These are phyloP conservation scores for Sinhomidia bicolor DNA, from an alignment of 2,888 invertebrate species.

Conservation along the genomic window DNA sequence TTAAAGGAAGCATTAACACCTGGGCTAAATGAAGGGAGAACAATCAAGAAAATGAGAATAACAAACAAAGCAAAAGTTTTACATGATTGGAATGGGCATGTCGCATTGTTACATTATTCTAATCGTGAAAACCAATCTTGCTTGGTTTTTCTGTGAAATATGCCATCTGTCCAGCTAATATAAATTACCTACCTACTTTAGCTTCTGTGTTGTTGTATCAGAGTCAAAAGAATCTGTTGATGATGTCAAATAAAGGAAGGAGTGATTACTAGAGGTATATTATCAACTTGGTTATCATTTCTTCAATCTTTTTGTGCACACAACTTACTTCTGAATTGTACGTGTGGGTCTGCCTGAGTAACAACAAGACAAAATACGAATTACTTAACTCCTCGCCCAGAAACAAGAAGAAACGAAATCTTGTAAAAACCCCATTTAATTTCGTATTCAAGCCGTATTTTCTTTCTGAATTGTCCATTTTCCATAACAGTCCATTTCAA, in stretches of 20 bases:
- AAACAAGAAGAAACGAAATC: neutral
- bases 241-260: neutral
- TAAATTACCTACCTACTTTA: conserved; percentile 16
- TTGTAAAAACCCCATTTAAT: neutral
- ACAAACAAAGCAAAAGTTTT: conserved; percentile 29
- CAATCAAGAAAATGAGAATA: conserved; percentile 10
- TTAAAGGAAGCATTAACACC: conserved; percentile 59
- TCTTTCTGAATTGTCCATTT: neutral
- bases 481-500: conserved; percentile 20
- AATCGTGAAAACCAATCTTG: conserved; percentile 26
- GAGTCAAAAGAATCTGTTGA: neutral
- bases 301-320: neutral
- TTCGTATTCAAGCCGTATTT: conserved; percentile 20
- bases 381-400: conserved; percentile 31
- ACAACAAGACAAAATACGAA: conserved; percentile 12
- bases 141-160: conserved; percentile 57
- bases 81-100: conserved; percentile 34
- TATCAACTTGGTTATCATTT: neutral
- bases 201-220: conserved; percentile 25
- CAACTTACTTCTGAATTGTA: neutral
- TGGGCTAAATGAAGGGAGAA: conserved; percentile 16
- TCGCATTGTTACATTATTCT: conserved; percentile 24
- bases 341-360: neutral
- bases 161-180: conserved; percentile 48
- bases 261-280: no score